Evolutionary conservation across 1,140 invertebrate genomes (phyloP).

Genomic region (Anoplolepis gracilipes): DNA sequence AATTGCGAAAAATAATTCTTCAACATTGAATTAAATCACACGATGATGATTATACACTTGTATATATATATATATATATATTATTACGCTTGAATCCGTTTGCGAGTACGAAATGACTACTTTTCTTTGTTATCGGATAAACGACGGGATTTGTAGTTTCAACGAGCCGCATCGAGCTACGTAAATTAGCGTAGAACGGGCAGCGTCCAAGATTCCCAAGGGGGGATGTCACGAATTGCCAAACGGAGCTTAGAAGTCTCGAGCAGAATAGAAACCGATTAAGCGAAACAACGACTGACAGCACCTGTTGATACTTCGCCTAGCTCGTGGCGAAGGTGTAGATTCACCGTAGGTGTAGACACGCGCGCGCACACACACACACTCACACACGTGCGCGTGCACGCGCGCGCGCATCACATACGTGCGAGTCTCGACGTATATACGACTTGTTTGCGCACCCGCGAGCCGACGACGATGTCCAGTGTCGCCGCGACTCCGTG

Average conservation of each 20-base stretch:
- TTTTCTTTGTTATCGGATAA: slow-evolving; percentile 24
- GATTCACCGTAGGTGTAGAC: too few relatives aligned
- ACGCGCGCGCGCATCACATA: neutral
- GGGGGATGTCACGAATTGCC: slow-evolving; percentile 64
- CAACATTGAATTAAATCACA: neutral
- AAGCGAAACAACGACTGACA: slow-evolving; percentile 79
- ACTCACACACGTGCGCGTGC: neutral
- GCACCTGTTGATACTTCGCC: slow-evolving; percentile 78
- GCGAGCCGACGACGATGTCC: neutral
- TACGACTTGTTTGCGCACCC: slow-evolving; percentile 11
- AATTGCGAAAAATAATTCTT: neutral
- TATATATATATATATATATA: too few relatives aligned
- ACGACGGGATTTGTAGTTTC: slow-evolving; percentile 37
- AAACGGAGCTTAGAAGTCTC: slow-evolving; percentile 72
- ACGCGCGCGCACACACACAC: too few relatives aligned
- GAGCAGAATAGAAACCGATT: slow-evolving; percentile 76
- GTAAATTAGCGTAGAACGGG: slow-evolving; percentile 25
- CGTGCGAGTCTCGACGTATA: neutral
- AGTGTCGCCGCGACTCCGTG: neutral
- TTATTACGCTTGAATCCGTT: neutral
- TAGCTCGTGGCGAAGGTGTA: slow-evolving; percentile 55
- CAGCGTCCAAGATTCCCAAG: slow-evolving; percentile 48
- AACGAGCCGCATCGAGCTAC: slow-evolving; percentile 17
- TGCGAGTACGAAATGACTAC: neutral
- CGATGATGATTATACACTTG: too few relatives aligned